Evolutionary conservation across 2,888 invertebrate species (phyloP).

Genomic region (Drosophila nigricruria): DNA sequence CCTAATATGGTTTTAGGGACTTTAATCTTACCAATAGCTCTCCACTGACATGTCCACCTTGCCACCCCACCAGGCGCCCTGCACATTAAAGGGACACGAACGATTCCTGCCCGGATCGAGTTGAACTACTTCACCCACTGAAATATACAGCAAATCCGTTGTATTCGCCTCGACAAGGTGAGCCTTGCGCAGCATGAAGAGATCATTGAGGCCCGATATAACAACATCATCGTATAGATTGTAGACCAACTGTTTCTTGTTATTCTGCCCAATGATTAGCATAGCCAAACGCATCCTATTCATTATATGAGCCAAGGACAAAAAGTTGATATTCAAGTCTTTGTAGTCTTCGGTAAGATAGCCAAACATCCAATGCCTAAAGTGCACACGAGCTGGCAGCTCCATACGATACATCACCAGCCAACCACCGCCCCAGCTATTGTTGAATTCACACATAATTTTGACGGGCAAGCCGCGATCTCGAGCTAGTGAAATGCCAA

Average conservation of each 20-base stretch:
- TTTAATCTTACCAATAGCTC: conserved; percentile 39
- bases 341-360: conserved; percentile 61
- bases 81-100: conserved; percentile 50
- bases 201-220: conserved; percentile 60
- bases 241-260: conserved; percentile 51
- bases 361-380: conserved; percentile 64
- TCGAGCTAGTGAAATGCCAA: conserved; percentile 45
- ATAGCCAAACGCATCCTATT: conserved; percentile 59
- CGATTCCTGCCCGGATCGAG: conserved; percentile 51
- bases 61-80: conserved; percentile 63
- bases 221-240: conserved; percentile 69
- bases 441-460: conserved; percentile 51
- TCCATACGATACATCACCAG: conserved; percentile 62
- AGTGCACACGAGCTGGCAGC: conserved; percentile 52
- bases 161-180: conserved; percentile 60
- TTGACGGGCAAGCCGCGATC: conserved; percentile 59
- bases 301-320: conserved; percentile 57
- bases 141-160: conserved; percentile 57
- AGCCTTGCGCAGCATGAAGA: conserved; percentile 69
- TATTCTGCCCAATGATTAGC: conserved; percentile 66
- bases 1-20: not conserved
- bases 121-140: conserved; percentile 57
- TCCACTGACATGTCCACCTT: not conserved
- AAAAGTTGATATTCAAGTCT: conserved; percentile 60
- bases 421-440: conserved; percentile 61